phyloP scores from a whole-genome alignment of 2,113 vertebrate species.

The Platysteira castanea region DNA sequence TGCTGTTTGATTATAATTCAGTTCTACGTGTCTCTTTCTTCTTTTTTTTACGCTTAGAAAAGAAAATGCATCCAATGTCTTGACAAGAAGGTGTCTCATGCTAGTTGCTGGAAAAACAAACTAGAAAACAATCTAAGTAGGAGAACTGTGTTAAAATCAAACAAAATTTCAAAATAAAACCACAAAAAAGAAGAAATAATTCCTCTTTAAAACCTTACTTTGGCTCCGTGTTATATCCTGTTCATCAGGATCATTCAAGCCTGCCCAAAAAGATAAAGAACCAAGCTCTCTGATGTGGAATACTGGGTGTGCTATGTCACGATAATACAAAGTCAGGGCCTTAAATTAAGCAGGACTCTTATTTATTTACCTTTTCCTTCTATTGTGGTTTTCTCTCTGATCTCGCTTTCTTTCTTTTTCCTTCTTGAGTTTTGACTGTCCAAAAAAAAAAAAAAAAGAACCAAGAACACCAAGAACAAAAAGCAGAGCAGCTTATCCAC shows the following conservation, averaged over 20 bases:
- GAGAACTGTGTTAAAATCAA: neutral
- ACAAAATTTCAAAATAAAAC: neutral
- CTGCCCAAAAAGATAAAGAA: neutral
- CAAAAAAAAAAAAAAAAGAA: neutral
- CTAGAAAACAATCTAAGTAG: neutral
- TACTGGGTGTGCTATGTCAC: neutral
- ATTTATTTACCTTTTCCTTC: neutral
- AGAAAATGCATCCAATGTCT: neutral
- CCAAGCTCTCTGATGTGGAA: constrained; percentile 6
- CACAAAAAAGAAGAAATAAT: neutral
- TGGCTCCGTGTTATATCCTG: neutral
- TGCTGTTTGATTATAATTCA: neutral
- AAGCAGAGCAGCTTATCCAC: neutral
- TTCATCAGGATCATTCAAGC: too few relatives aligned
- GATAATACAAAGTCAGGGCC: neutral
- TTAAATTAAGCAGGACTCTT: neutral
- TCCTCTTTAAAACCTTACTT: neutral
- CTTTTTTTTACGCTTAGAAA: neutral
- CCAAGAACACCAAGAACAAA: neutral
- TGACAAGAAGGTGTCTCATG: neutral
- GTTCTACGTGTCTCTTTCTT: neutral
- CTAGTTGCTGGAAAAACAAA: neutral
- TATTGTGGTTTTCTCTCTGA: neutral
- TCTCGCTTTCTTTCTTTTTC: neutral
- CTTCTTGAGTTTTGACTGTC: neutral